Evolutionary conservation across 2,113 vertebrate genomes (phyloP).

Genomic region (Eurystomus gularis): DNA sequence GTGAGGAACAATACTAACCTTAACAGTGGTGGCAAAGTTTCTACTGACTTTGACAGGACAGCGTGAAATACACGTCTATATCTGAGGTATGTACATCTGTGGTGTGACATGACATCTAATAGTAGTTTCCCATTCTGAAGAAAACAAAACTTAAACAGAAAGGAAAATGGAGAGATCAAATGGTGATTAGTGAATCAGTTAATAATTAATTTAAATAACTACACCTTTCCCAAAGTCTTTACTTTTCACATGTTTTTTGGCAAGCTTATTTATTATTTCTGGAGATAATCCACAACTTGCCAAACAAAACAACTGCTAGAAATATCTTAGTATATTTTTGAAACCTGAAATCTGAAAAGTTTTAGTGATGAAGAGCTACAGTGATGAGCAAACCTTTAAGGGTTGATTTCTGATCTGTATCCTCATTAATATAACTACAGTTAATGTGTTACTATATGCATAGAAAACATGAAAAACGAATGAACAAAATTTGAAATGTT

Average conservation of each 20-base stretch:
- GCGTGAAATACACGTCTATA: neutral
- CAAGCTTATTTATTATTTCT: neutral
- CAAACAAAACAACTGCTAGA: neutral
- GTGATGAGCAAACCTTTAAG: neutral
- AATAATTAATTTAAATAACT: neutral
- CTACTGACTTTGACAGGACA: neutral
- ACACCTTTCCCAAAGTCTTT: neutral
- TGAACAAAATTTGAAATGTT: neutral
- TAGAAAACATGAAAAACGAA: neutral
- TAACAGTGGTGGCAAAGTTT: neutral
- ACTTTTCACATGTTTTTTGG: neutral
- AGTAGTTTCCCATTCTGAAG: neutral
- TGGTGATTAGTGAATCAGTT: neutral
- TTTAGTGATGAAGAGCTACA: neutral
- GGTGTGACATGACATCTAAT: neutral
- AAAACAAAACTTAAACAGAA: neutral
- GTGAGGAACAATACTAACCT: neutral
- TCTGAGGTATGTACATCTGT: neutral
- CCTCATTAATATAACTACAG: neutral
- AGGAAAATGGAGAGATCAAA: neutral
- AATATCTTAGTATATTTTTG: neutral
- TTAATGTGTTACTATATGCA: neutral
- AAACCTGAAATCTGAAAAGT: neutral
- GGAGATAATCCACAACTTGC: neutral
- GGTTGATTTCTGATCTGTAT: neutral